phyloP scores from a whole-genome alignment of 2,797 vertebrate genomes.

The Pseudochirops corinnae region DNA sequence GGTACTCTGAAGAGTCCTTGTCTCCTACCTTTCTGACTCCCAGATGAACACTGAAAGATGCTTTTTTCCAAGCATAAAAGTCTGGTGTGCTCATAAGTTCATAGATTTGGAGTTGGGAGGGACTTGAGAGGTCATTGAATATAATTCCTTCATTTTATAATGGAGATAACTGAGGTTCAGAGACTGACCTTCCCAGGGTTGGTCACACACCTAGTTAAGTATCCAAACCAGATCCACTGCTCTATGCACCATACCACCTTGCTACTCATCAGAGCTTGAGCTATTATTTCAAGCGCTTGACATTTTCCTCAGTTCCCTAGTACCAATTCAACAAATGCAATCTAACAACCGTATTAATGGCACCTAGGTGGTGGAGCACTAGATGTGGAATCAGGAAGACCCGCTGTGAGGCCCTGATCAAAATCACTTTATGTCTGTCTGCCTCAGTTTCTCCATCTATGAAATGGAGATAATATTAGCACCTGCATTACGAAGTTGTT shows the following conservation, averaged over 20 bases:
- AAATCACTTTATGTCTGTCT: not conserved
- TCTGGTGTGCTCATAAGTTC: not conserved
- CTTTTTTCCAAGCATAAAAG: not conserved
- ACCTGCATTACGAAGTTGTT: not conserved
- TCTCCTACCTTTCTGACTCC: not conserved
- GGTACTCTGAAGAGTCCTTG: not conserved
- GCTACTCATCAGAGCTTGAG: not conserved
- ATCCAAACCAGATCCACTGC: not conserved
- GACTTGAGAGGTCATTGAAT: not conserved
- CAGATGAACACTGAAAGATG: not conserved
- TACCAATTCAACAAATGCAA: not conserved
- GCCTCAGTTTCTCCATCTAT: too few species aligned
- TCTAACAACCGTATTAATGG: not conserved
- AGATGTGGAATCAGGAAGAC: not conserved
- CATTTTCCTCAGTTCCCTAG: not conserved
- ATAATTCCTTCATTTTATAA: not conserved
- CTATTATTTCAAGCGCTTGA: not conserved
- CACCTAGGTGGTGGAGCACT: not conserved
- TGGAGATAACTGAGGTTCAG: not conserved
- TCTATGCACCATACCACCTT: not conserved
- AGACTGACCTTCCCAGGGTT: not conserved
- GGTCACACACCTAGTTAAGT: not conserved
- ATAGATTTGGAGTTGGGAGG: not conserved
- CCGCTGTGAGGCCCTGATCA: not conserved
- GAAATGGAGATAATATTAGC: not conserved